Evolutionary conservation across 2,113 vertebrate genomes (phyloP).

Genomic region (Oxyura jamaicensis): DNA sequence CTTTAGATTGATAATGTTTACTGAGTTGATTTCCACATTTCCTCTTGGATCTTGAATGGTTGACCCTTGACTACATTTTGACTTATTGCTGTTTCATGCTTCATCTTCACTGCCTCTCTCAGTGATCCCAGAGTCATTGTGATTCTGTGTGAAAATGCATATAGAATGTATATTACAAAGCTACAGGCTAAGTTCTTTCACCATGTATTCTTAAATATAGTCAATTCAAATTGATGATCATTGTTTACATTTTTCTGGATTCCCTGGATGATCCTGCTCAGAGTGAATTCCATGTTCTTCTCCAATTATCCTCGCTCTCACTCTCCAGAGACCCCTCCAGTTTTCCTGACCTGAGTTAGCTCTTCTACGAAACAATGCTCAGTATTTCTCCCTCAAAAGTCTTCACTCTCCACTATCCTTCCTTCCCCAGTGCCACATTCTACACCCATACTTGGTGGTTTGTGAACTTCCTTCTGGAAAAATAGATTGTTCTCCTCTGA

Average conservation of each 20-base stretch:
- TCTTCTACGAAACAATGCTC: background rate
- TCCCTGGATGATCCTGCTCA: background rate
- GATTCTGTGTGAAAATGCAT: background rate
- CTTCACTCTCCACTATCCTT: background rate
- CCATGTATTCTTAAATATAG: background rate
- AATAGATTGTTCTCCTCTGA: background rate
- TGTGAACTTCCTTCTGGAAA: background rate
- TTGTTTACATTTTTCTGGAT: background rate
- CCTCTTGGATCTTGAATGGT: background rate
- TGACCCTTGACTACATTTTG: background rate
- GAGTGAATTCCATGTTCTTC: accelerated
- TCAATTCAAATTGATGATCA: background rate
- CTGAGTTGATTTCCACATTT: background rate
- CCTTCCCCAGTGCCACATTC: background rate
- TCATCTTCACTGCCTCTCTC: background rate
- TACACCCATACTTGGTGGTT: background rate
- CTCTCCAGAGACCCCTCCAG: background rate
- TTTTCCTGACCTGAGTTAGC: background rate
- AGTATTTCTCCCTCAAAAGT: background rate
- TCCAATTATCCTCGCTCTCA: background rate
- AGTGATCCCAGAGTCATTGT: background rate
- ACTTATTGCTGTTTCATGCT: background rate
- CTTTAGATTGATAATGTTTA: background rate
- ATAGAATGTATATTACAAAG: background rate
- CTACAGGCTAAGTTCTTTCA: background rate